Evolutionary conservation across 2,888 invertebrate genomes (phyloP).

Genomic region (Macropis europaea): DNA sequence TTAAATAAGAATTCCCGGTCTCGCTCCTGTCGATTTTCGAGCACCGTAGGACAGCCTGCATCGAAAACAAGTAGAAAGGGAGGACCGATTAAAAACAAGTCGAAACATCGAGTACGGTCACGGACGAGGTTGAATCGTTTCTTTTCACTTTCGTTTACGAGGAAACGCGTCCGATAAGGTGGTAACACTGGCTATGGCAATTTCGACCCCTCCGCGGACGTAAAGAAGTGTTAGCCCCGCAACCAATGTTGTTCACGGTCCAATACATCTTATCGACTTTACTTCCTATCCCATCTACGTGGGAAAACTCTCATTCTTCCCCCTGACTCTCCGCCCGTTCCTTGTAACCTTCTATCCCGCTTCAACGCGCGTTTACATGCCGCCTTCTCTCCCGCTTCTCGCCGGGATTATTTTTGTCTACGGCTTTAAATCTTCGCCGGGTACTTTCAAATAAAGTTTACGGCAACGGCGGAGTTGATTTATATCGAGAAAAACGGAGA

Average conservation of each 20-base stretch:
- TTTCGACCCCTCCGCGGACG: slow-evolving; percentile 54
- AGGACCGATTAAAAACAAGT: slow-evolving; percentile 15
- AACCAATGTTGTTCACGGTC: slow-evolving; percentile 67
- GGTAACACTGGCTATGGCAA: slow-evolving; percentile 54
- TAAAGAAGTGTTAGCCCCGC: slow-evolving; percentile 66
- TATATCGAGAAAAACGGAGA: slow-evolving; percentile 65
- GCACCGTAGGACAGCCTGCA: too few relatives aligned
- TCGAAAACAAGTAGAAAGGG: not conserved
- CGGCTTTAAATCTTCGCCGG: slow-evolving; percentile 68
- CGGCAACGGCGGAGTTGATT: slow-evolving; percentile 69
- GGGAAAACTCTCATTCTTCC: slow-evolving; percentile 63
- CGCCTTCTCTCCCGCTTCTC: slow-evolving; percentile 41
- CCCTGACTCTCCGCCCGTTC: not conserved
- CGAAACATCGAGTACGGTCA: slow-evolving; percentile 14
- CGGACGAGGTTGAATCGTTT: slow-evolving; percentile 18
- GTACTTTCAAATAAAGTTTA: slow-evolving; percentile 75
- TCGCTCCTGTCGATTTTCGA: too few relatives aligned
- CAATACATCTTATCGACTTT: slow-evolving; percentile 71
- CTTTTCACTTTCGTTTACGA: slow-evolving; percentile 46
- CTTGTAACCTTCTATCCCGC: slow-evolving; percentile 5
- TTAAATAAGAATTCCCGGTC: too few relatives aligned
- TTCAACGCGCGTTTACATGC: slow-evolving; percentile 35
- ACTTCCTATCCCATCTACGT: slow-evolving; percentile 68
- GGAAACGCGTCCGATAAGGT: slow-evolving; percentile 31
- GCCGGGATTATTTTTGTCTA: slow-evolving; percentile 71